phyloP scores from a whole-genome alignment of 2,113 vertebrate genomes.

The Cairina moschata region DNA sequence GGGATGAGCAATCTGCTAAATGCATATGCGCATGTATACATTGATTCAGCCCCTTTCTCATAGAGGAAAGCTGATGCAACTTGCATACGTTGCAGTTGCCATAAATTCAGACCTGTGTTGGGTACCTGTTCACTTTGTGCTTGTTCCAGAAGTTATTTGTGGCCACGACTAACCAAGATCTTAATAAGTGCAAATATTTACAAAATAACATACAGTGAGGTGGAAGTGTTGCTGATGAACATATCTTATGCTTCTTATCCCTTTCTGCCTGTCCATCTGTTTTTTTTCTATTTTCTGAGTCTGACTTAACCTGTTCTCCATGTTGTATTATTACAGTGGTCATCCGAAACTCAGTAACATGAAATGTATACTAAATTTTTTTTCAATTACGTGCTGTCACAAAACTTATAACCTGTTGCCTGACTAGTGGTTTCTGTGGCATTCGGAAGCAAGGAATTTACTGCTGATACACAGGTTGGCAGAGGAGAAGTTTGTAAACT shows the following conservation, averaged over 20 bases:
- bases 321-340: not conserved
- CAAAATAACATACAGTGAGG: not conserved
- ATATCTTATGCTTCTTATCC: not conserved
- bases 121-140: not conserved
- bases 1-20: not conserved
- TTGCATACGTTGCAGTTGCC: not conserved
- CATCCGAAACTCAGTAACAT: not conserved
- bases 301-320: not conserved
- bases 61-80: not conserved
- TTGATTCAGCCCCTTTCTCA: not conserved
- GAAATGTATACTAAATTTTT: not conserved
- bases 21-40: fast-evolving
- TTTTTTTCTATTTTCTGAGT: not conserved
- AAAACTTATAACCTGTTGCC: not conserved
- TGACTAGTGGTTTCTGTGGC: not conserved
- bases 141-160: not conserved
- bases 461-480: not conserved
- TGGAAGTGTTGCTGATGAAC: not conserved
- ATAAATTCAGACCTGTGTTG: not conserved
- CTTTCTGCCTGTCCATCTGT: not conserved
- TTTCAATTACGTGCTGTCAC: not conserved
- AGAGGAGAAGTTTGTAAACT: not conserved
- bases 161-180: not conserved
- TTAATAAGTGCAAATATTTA: not conserved
- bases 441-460: not conserved